Evolutionary conservation across 2,888 invertebrate species (phyloP), one percentile per base, ranked within the genome.

Genomic region (Dolichopus griseipennis): DNA sequence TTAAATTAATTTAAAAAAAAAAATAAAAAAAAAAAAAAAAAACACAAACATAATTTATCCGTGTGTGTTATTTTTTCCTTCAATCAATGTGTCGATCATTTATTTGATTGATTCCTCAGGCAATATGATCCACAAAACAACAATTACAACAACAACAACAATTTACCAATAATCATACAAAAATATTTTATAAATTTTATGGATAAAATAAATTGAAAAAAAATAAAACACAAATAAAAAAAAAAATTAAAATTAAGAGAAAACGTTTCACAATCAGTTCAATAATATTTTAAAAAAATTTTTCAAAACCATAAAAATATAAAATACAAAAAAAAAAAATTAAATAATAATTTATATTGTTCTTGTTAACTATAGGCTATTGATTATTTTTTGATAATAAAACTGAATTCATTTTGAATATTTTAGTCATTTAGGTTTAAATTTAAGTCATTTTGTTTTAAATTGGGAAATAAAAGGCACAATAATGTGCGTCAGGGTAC

Each of bases 81-180:
- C 74, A 74, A 74, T 74, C 74, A 74, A 73, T 72, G 72, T 74
- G 74, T 74, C 74, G 72, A 74, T 74, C 74, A 73, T 72, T 72
- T 70, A 71, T 73, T 74, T 74, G 74, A 74, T 74, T 74, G 74
- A 74, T 73, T 73, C 73, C 73, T 72, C 71, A 68, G 72, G 74
- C 73, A 71, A 70, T 65, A 67, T 34, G 52, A 66, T 62, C 12
- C 37, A 27, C 61, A 65, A 65, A 69, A 64, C 7, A 64, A 64
- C 10, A 62, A 62, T 22, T 22, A 62, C 21, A 62, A 10, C 21
- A 62, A 62, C 9, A 62, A 8, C 22, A 21, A 62, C 20, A 22
- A n/a, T n/a, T n/a, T 12, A 34, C 6, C 5, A 52, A 52, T 12
- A 6, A 52, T 6, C 18, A 52, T 12, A 52, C 9, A 52, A 52